Percentiles rank a stretch among this genome's conserved stretches.
These are phyloP conservation scores for Tyria jacobaeae DNA, from an alignment of 2,888 invertebrate genomes.

Conservation along the genomic window DNA sequence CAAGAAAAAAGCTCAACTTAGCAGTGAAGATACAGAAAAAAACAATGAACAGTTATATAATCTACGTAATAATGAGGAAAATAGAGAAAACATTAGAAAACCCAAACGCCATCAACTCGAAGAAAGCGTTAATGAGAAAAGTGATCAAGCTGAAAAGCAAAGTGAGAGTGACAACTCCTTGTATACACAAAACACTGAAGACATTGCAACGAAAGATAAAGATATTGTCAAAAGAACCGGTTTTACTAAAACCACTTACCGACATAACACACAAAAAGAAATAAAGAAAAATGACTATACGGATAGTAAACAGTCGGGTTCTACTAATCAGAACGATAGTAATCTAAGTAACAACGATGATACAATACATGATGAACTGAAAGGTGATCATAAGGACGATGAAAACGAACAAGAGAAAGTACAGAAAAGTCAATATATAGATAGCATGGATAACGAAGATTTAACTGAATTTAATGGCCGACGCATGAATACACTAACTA, in stretches of 20 bases:
- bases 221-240: background rate
- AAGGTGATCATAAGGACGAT: background rate
- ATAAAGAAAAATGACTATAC: background rate
- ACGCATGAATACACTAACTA: background rate
- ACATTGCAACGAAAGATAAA: background rate
- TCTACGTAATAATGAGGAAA: background rate
- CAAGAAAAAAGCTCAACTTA: background rate
- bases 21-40: background rate
- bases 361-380: background rate
- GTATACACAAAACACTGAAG: background rate
- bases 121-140: background rate
- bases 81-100: background rate
- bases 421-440: background rate
- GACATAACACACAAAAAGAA: background rate
- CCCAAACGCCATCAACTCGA: background rate
- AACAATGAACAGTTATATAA: background rate
- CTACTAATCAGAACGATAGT: background rate
- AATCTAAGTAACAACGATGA: background rate
- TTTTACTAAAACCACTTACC: background rate
- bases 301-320: background rate
- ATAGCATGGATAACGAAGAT: slow-evolving; percentile 10
- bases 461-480: background rate
- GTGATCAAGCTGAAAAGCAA: background rate
- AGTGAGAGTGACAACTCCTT: background rate
- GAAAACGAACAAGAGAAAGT: background rate